Evolutionary conservation across 2,888 invertebrate species (phyloP), one percentile per base, ranked within the genome.

Genomic region (Tolmerus cingulatus): DNA sequence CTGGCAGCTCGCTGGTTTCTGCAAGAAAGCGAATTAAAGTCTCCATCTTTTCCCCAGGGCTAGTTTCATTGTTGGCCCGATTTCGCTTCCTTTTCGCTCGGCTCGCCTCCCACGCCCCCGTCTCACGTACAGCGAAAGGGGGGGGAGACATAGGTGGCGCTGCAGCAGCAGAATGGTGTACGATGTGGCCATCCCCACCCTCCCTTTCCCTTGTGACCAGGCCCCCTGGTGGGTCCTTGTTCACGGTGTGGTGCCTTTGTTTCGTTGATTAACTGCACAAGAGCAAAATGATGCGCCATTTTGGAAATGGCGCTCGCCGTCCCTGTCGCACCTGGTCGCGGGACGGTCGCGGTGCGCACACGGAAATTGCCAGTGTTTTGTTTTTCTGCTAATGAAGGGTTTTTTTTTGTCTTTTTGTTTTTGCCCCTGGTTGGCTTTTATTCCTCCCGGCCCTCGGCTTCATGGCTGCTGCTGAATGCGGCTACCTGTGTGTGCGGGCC

Each of bases 271-370:
- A 87, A 87, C 87, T 87, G 74, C 79, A 87, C 79, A 66, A 74
- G 85, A 85, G 85, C 74, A 85, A 85, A 85, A 74, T 74, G 87
- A 87, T 87, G 87, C 87, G 87, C 87, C 87, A 87, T 87, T 87
- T 87, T 87, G 87, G 79, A 87, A 77, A 86, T 86, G 23, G 34
- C 14, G 34, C n/a, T 16, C 37, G 27, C 85, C 37, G 23, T 86
- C 86, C 55, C 19, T 76, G 37, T 86, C 55, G 16, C 76, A 19
- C 85, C 37, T 37, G 34, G 23, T 23, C 23, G 9, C 9, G 23
- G 8, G 76, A 16, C 40, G 30, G 40, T 1, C 12, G 27, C 19
- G 23, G 34, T 5, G 55, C 76, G 51, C 74, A 30, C 37, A 86
- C 55, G 34, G 55, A 77, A 76, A 86, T 86, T 86, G 77, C 86